Base-by-base conservation (phyloP, 1,140 invertebrate genomes). In the Dryas iulia region DNA sequence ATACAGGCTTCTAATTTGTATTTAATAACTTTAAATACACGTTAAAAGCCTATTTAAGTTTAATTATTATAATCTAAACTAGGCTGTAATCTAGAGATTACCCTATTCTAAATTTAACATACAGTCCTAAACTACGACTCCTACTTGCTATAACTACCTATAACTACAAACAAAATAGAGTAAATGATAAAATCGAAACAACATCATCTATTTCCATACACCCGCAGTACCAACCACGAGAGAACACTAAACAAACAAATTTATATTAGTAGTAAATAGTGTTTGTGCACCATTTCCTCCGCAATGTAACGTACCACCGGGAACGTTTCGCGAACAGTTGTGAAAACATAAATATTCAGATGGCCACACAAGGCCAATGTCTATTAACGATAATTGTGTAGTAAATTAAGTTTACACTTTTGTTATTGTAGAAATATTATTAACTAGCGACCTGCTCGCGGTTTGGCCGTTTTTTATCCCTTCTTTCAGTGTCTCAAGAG, bases 331-430 rank as follows among this genome's bases (percentile, higher is more conserved):
- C 39, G 39, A 47, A 21, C 39, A 47, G 18, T 47, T 47, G 18
- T 47, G 39, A 8, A 47, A 47, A 47, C 39, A 47, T 47, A 47
- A 47, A 47, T 47, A 47, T 18, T 18, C 7, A 47, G 18, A 47
- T 47, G 18, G 39, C 39, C n/a, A 25, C 11, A 33, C 57, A 59
- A 59, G 57, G 57, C 28, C 30, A 59, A 59, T 59, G 57, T 59
- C 57, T 31, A 59, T 31, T 59, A 59, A 11, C 25, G n/a, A 14
- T 57, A 14, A 30, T 57, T 30, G 26, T 25, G 3, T 24, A 57
- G 26, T 57, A 57, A 30, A 10, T 21, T 47, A 21, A 10, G 21
- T n/a, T 33, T n/a, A 33, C 31, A 35, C 0, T 3, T n/a, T n/a
- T 35, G 12, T n/a, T n/a, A 6, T n/a, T 12, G n/a, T n/a, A n/a